Evolutionary conservation across 2,797 vertebrate species (phyloP).

Genomic region (Mormyrops boulengeri): DNA sequence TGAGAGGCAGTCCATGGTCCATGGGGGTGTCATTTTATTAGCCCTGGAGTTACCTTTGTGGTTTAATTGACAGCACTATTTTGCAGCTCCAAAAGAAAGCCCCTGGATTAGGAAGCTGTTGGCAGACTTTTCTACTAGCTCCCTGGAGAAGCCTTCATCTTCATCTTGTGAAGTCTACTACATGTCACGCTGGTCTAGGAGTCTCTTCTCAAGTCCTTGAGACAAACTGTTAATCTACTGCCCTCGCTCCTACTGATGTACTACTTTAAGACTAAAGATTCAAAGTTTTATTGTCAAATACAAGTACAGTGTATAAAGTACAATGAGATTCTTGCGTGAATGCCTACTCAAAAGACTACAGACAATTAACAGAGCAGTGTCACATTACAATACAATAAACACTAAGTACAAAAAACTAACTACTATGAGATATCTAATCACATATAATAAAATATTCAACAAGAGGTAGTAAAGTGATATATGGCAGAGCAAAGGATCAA

Average conservation of each 20-base stretch:
- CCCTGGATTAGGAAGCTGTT: neutral
- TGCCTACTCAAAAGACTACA: neutral
- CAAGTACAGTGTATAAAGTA: neutral
- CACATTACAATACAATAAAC: neutral
- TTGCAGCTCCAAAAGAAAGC: neutral
- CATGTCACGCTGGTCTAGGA: neutral
- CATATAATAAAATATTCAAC: neutral
- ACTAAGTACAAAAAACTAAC: neutral
- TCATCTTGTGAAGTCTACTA: conserved; percentile 12
- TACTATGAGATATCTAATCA: neutral
- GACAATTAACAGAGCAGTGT: neutral
- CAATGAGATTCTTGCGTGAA: neutral
- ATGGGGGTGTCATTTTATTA: neutral
- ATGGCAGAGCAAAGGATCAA: neutral
- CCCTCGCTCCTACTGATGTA: neutral
- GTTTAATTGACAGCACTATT: conserved; percentile 3
- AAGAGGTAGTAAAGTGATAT: neutral
- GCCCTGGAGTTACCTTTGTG: neutral
- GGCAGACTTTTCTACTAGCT: neutral
- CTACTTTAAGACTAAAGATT: neutral
- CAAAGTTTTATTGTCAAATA: neutral
- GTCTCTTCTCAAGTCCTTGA: neutral
- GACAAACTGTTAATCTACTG: neutral
- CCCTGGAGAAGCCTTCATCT: neutral
- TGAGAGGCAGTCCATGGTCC: neutral